phyloP scores from a whole-genome alignment of 2,888 invertebrate species.

The Stenchaetothrips biformis region DNA sequence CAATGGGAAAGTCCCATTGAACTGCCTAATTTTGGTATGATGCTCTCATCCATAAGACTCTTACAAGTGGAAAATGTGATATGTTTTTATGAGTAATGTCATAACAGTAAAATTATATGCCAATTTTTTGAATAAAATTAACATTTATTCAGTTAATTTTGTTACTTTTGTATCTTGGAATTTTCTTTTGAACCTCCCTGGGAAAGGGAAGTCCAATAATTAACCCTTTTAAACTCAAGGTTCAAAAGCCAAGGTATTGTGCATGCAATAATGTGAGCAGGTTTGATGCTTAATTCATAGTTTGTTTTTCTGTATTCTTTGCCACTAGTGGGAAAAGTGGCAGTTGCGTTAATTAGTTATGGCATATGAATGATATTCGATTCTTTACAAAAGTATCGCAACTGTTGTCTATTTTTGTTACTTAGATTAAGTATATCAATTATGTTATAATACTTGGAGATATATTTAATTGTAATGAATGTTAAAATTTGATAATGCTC shows the following conservation, averaged over 20 bases:
- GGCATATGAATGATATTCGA: not conserved
- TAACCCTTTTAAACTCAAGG: too few relatives aligned
- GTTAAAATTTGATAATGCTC: not conserved
- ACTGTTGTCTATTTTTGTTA: slow-evolving; percentile 5
- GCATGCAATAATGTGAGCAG: too few relatives aligned
- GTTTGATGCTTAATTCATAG: too few relatives aligned
- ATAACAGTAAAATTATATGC: not conserved
- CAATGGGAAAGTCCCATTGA: not conserved
- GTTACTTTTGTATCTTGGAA: not conserved
- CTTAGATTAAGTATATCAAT: slow-evolving; percentile 10
- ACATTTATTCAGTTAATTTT: not conserved
- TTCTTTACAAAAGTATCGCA: not conserved
- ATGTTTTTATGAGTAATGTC: not conserved
- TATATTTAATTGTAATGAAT: not conserved
- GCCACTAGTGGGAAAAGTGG: too few relatives aligned
- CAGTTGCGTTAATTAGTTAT: too few relatives aligned
- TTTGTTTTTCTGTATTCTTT: too few relatives aligned
- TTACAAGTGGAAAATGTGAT: not conserved
- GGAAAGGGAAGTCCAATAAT: too few relatives aligned
- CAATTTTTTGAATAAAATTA: not conserved
- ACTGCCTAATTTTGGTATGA: not conserved
- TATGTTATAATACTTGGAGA: slow-evolving; percentile 12
- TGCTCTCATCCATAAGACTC: not conserved
- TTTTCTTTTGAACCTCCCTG: too few relatives aligned
- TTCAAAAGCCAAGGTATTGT: too few relatives aligned